These are phyloP conservation scores for Embidobia sp. DNA, from an alignment of 2,888 invertebrate genomes.

Conservation along the genomic window DNA sequence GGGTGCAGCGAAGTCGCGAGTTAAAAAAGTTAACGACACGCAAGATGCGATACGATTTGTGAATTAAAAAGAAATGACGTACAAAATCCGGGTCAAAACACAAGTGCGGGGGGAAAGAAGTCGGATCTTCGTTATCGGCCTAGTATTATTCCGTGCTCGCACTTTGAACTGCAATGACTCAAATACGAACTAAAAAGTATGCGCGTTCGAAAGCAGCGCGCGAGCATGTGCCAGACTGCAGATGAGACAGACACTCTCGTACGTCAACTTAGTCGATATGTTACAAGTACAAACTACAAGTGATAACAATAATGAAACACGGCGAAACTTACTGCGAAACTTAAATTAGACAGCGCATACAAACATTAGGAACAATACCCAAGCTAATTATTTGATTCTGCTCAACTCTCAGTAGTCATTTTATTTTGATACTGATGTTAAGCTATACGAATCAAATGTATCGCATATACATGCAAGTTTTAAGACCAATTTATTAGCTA, in stretches of 20 bases:
- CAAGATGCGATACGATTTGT: slow-evolving; percentile 22
- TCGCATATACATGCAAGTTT: too few species aligned
- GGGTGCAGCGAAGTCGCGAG: slow-evolving; percentile 20
- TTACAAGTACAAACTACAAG: slow-evolving; percentile 30
- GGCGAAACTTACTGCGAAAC: slow-evolving; percentile 15
- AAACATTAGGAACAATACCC: not conserved
- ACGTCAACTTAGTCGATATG: slow-evolving; percentile 15
- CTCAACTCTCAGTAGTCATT: too few species aligned
- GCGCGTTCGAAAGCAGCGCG: slow-evolving; percentile 4
- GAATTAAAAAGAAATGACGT: slow-evolving; percentile 56
- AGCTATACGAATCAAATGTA: too few species aligned
- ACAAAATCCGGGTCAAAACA: slow-evolving; percentile 34
- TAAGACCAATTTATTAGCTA: too few species aligned
- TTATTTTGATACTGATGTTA: too few species aligned
- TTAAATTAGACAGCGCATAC: slow-evolving; percentile 8
- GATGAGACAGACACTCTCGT: not conserved
- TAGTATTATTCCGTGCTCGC: slow-evolving; percentile 16
- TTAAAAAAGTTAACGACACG: slow-evolving; percentile 32
- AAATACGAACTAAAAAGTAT: slow-evolving; percentile 23
- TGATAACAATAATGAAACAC: slow-evolving; percentile 35
- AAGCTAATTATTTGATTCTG: not conserved
- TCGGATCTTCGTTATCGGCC: slow-evolving; percentile 21
- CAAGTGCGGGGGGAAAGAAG: slow-evolving; percentile 13
- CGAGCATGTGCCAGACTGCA: not conserved
- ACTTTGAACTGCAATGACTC: slow-evolving; percentile 25